phyloP scores from a whole-genome alignment of 2,888 invertebrate species.

The Ornithoptera priamus region DNA sequence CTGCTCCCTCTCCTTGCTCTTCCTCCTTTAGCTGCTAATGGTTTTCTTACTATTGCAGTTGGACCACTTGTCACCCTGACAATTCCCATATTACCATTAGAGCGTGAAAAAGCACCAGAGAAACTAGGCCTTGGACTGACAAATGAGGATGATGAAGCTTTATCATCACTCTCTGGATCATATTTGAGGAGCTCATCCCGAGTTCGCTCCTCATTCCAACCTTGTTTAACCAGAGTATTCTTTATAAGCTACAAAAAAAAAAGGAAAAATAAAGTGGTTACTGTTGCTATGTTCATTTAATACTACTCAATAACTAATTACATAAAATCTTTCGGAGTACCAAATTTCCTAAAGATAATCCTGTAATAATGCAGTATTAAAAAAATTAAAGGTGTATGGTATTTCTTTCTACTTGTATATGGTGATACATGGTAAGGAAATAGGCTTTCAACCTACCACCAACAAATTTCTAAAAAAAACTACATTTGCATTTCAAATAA shows the following conservation, averaged over 20 bases:
- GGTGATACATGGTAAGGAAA: too few relatives aligned
- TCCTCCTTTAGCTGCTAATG: slow-evolving; percentile 59
- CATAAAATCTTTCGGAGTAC: too few relatives aligned
- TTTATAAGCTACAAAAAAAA: slow-evolving; percentile 70
- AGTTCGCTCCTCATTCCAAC: slow-evolving; percentile 79
- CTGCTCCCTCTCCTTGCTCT: slow-evolving; percentile 71
- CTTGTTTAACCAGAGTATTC: slow-evolving; percentile 74
- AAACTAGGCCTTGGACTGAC: slow-evolving; percentile 47
- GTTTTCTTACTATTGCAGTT: slow-evolving; percentile 44
- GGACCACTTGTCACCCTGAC: slow-evolving; percentile 53
- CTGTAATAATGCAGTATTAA: too few relatives aligned
- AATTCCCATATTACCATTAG: slow-evolving; percentile 47
- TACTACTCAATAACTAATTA: too few relatives aligned
- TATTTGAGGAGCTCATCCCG: slow-evolving; percentile 75
- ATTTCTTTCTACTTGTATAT: too few relatives aligned
- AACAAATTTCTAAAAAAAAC: too few relatives aligned
- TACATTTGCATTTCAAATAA: too few relatives aligned
- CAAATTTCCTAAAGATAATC: too few relatives aligned
- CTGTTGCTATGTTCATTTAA: too few relatives aligned
- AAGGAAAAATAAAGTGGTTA: too few relatives aligned
- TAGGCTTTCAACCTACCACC: too few relatives aligned
- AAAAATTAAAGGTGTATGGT: too few relatives aligned
- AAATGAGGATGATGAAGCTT: slow-evolving; percentile 40
- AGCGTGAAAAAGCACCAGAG: slow-evolving; percentile 45
- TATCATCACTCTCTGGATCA: slow-evolving; percentile 70